These are phyloP conservation scores for Beroe forskalii DNA, from an alignment of 37 sponge, comb jelly and placozoan genomes.

Conservation along the genomic window DNA sequence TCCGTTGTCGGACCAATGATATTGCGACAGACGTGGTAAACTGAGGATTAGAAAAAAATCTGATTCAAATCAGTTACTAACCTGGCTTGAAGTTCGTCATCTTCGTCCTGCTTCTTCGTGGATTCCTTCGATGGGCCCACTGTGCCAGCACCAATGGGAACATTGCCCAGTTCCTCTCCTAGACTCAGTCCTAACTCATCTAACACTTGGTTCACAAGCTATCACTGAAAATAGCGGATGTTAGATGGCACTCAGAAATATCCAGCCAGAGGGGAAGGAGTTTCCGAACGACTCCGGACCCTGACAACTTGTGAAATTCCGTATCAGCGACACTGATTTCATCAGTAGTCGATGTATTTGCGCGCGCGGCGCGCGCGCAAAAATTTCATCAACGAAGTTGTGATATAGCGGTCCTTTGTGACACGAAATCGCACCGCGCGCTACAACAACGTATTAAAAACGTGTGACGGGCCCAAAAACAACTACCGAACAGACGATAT, in stretches of 20 bases:
- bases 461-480: neutral
- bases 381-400: constrained; percentile 24
- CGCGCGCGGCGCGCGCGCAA: constrained; percentile 62
- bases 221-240: constrained; percentile 62
- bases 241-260: too few species aligned
- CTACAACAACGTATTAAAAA: neutral
- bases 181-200: constrained; percentile 87
- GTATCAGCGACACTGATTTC: neutral
- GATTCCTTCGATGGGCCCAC: constrained; percentile 8
- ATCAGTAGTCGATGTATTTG: neutral
- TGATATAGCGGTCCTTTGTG: neutral
- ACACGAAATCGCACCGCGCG: neutral
- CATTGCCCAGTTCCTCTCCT: constrained; percentile 68
- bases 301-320: too few species aligned
- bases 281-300: too few species aligned
- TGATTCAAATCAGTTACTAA: neutral
- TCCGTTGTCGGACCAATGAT: neutral
- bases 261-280: neutral
- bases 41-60: neutral
- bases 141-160: constrained; percentile 17
- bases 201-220: constrained; percentile 81
- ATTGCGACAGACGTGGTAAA: neutral
- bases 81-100: constrained; percentile 62
- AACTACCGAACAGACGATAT: too few species aligned
- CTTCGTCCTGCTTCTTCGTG: neutral